Evolutionary conservation across 2,888 invertebrate genomes (phyloP).

Genomic region (Drosophila suboccidentalis): DNA sequence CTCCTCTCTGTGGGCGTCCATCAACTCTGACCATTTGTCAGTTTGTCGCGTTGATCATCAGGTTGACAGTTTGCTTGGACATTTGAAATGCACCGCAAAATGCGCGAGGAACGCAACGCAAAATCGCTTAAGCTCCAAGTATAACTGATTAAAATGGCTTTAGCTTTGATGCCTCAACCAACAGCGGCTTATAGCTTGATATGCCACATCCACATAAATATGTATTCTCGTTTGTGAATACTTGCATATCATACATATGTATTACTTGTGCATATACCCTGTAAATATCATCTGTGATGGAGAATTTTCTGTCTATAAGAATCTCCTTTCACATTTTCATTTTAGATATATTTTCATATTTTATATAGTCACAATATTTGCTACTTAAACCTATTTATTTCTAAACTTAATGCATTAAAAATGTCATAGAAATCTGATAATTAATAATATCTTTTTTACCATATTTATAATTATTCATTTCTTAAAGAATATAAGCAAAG

Average conservation of each 20-base stretch:
- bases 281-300: background rate
- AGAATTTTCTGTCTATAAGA: background rate
- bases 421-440: background rate
- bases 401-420: background rate
- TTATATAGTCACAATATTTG: too few relatives aligned
- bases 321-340: background rate
- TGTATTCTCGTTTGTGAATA: background rate
- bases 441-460: background rate
- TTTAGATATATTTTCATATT: background rate
- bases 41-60: constrained; percentile 20
- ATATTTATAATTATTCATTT: background rate
- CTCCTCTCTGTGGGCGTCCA: constrained; percentile 24
- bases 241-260: background rate
- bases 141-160: constrained; percentile 77
- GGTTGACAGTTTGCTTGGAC: constrained; percentile 63
- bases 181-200: constrained; percentile 34
- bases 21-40: constrained; percentile 7
- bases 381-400: background rate
- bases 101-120: constrained; percentile 55
- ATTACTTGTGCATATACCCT: constrained; percentile 3
- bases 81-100: constrained; percentile 75
- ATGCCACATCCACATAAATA: background rate
- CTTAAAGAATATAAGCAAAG: background rate
- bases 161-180: constrained; percentile 49
- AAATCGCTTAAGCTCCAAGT: constrained; percentile 57